Conservation (phyloP, 2,888 invertebrate species). For the Drosophila flavopinicola region DNA sequence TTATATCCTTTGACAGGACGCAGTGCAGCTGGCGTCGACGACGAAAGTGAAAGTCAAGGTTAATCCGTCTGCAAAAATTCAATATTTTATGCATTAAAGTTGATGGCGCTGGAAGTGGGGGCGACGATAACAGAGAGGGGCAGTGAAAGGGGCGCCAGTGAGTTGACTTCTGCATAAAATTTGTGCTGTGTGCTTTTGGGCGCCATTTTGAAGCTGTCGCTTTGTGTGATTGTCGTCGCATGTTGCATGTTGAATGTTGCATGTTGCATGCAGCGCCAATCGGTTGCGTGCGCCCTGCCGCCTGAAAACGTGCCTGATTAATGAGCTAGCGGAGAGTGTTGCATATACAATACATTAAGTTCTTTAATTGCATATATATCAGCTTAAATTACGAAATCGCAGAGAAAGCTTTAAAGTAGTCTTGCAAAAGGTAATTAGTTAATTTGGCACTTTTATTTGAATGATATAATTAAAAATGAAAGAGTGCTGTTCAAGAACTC, state of each 20-base stretch:
- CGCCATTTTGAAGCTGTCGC: slow-evolving; percentile 64
- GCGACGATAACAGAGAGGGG: neutral
- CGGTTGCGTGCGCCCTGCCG: slow-evolving; percentile 37
- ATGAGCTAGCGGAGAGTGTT: slow-evolving; percentile 24
- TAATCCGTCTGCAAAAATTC: slow-evolving; percentile 84
- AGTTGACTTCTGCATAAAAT: slow-evolving; percentile 48
- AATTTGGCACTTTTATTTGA: no score
- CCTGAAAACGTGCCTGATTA: slow-evolving; percentile 43
- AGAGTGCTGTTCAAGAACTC: no score
- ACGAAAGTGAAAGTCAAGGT: slow-evolving; percentile 84
- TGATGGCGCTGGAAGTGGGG: slow-evolving; percentile 53
- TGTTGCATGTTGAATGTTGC: slow-evolving; percentile 56
- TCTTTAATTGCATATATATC: slow-evolving; percentile 23
- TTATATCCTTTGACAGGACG: slow-evolving; percentile 83
- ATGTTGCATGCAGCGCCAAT: slow-evolving; percentile 53
- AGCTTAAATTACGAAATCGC: neutral
- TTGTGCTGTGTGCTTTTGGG: slow-evolving; percentile 74
- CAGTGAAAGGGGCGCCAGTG: neutral
- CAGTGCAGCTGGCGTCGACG: slow-evolving; percentile 54
- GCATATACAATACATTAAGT: slow-evolving; percentile 21
- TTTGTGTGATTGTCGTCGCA: slow-evolving; percentile 32
- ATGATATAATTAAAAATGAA: no score
- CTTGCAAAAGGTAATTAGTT: no score
- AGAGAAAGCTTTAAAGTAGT: neutral
- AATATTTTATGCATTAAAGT: slow-evolving; percentile 83